Base-by-base conservation (phyloP, 2,113 vertebrate species). In the Orthonyx spaldingii region DNA sequence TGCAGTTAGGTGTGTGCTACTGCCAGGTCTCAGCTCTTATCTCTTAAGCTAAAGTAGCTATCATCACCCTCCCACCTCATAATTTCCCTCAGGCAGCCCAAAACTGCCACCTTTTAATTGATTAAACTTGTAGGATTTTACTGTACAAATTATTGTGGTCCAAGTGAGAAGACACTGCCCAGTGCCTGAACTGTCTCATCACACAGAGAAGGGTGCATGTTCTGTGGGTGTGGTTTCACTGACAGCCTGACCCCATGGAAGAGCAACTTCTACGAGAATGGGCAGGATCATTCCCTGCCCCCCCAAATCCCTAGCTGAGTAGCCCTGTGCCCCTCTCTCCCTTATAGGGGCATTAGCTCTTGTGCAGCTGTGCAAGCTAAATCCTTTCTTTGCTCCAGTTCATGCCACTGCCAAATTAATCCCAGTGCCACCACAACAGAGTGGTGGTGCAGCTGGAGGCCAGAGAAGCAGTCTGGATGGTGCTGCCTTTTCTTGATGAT, bases 251-350 rank as follows among this genome's bases (percentile, higher is more conserved):
- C 32, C 28, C 13, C 19, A 26, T n/a, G n/a, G 61, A 82, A 75
- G 18, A 72, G 24, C 30, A 83, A 37, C 49, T 75, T 41, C 18
- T 72, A 47, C 57, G 39, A 64, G 49, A 87, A 57, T 14, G 11
- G 28, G n/a, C 55, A 77, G 77, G 37, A 81, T 77, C 47, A 28
- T 83, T 79, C 46, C 27, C n/a, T 33, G 37, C 3, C 14, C 16
- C 15, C 2, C 5, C 19, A 63, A 81, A 57, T 66, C 27, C 50
- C 14, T 32, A 44, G 10, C 6, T 3, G 0, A 2, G 1, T 30
- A 60, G 13, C 4, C 33, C 11, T 1, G 0, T 27, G 37, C 13
- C 11, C 87, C 23, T 50, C 26, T 42, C n/a, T 61, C 23, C 35
- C 24, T 46, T 53, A 13, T 57, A 80, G 53, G 0, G 6, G 70